Conservation (phyloP, 2,888 invertebrate genomes). For the Zele albiditarsus region DNA sequence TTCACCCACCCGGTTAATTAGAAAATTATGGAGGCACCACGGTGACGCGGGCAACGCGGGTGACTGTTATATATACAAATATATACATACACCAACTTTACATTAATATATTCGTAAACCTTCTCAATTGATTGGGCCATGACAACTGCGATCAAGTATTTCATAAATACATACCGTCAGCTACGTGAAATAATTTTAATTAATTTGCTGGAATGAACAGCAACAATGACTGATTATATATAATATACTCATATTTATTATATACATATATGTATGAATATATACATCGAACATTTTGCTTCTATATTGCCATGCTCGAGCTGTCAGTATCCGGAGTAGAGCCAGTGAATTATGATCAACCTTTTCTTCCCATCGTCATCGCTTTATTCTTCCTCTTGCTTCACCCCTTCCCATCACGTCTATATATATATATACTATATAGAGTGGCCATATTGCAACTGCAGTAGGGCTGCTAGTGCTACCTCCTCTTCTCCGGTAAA, state of each 20-base stretch:
- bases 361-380: slow-evolving; percentile 18
- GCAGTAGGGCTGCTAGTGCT: slow-evolving; percentile 16
- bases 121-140: background rate
- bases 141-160: slow-evolving; percentile 1
- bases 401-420: background rate
- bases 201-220: background rate
- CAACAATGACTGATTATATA: slow-evolving; percentile 10
- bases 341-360: slow-evolving; percentile 4
- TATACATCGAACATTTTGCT: background rate
- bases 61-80: slow-evolving; percentile 14
- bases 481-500: slow-evolving; percentile 24
- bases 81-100: slow-evolving; percentile 6
- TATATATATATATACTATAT: background rate
- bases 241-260: background rate
- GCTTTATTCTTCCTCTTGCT: background rate
- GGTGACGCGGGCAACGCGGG: slow-evolving; percentile 36
- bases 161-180: background rate
- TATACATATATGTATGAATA: background rate
- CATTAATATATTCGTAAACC: slow-evolving; percentile 2
- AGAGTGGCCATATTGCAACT: slow-evolving; percentile 24
- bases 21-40: slow-evolving; percentile 53
- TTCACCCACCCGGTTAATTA: slow-evolving; percentile 55
- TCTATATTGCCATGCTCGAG: slow-evolving; percentile 8
- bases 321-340: slow-evolving; percentile 1
- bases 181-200: background rate